A percentile compares a stretch with the other conserved stretches of the same genome.
Conservation (phyloP, 1,140 invertebrate genomes). For the Brachionus asplanchnoidis region DNA sequence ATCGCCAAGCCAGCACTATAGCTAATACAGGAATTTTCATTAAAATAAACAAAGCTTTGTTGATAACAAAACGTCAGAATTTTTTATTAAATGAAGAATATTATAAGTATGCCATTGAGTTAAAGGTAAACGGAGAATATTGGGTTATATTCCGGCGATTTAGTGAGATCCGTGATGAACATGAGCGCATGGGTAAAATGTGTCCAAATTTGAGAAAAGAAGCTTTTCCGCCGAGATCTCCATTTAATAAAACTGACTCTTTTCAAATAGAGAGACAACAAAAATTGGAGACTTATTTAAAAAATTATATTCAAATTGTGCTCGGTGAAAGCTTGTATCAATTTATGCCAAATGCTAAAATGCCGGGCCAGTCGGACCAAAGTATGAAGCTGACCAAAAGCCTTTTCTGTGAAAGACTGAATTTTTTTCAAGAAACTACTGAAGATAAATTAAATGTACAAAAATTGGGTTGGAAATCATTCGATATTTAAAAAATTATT, state of each 20-base stretch:
- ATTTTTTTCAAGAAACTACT: conserved; percentile 33
- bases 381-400: neutral
- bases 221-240: conserved; percentile 32
- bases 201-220: conserved; percentile 2
- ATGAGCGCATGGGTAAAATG: neutral
- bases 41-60: conserved; percentile 33
- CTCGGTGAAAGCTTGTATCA: conserved; percentile 10
- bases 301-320: conserved; percentile 33
- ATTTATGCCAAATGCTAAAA: conserved; percentile 4
- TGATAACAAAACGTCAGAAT: conserved; percentile 25
- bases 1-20: neutral
- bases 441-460: conserved; percentile 39
- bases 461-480: conserved; percentile 40
- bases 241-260: conserved; percentile 30
- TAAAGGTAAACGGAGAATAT: conserved; percentile 33
- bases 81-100: conserved; percentile 39
- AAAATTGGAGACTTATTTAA: conserved; percentile 33
- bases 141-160: conserved; percentile 38
- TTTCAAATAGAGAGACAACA: conserved; percentile 41
- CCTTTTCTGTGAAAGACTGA: conserved; percentile 11
- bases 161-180: conserved; percentile 35
- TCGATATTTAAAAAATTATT: conserved; percentile 2
- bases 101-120: conserved; percentile 34
- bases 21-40: conserved; percentile 27
- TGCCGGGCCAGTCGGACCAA: neutral